Base-by-base conservation (phyloP, 2,888 invertebrate species). In the Pemphredon lugubris region DNA sequence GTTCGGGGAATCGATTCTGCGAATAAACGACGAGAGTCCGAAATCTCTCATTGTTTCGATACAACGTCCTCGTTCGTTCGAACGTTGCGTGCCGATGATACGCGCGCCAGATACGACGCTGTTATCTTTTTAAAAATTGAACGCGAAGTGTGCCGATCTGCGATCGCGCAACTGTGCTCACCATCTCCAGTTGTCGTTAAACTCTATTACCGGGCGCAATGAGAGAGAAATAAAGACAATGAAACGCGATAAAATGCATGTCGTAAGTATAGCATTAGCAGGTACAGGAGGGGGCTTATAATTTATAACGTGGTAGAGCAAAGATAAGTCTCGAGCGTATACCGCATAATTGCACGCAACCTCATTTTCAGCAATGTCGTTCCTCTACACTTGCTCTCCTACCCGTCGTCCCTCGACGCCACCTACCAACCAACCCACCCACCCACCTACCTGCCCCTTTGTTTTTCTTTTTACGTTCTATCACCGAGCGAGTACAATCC, bases 331-430 rank as follows among this genome's bases (percentile, higher is more conserved):
- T 55, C 37, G 44, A 59, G 47, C 55, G 57, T 54, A 63, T 50
- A 63, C 59, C 64, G 77, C 73, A 80, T 75, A 75, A 82, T 72
- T 81, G 72, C 70, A 69, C 66, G 64, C 73, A 57, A 72, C 64
- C 67, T 50, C 61, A 58, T 64, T 72, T 40, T 73, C 61, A 51
- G 32, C 58, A 23, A 23, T 50, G 14, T 45, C 37, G 32, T 39
- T 37, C 7, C 13, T 37, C 30, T 30, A 16, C 37, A 37, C 40
- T 57, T 64, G 50, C 44, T 45, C 30, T 39, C 42, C 11, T 40
- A 40, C 42, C 13, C 45, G 3, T 16, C 9, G 42, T 30, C 34
- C n/a, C 37, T 50, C 53, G 44, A 37, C 20, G 32, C 42, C 37
- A 26, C n/a, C n/a, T n/a, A n/a, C n/a, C n/a, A n/a, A n/a, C n/a